Base-by-base conservation (phyloP, 2,113 vertebrate genomes). In the Zosterops borbonicus region DNA sequence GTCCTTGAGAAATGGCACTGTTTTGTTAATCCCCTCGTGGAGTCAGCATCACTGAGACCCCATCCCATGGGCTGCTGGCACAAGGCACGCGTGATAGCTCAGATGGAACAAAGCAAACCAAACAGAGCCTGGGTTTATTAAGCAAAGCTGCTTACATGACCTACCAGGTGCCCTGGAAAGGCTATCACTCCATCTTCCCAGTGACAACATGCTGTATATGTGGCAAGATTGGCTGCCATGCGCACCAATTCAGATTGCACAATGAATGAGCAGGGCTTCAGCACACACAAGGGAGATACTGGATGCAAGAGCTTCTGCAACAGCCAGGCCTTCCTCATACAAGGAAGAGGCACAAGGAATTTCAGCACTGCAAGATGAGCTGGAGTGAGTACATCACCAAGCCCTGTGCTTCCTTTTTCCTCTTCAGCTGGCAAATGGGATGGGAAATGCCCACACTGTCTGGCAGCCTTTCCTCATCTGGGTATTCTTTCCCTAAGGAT, bases 1-100 rank as follows among this genome's bases (percentile, higher is more conserved):
- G 22, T 42, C 46, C 33, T 25, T 4, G 2, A 24, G 53, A 73
- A 91, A 62, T 15, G 7, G 9, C 14, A 23, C 14, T 77, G 31
- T 24, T 60, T 79, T 79, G 10, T 41, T 56, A 68, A 21, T 27
- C 60, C 17, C 31, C 4, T 0, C 17, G 13, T 47, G 52, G n/a
- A 46, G 21, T 65, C 70, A 15, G 35, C 24, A 53, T 31, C 75
- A 31, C 31, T 63, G 55, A 39, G 41, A 24, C n/a, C 7, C 25
- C 29, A 29, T 29, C 21, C 37, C 50, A 11, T 2, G 27, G n/a
- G 25, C 24, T 65, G 29, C 41, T 79, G 56, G n/a, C n/a, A 70
- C 0, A 0, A 67, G 33, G 31, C n/a, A 37, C 2, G 1, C 3
- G 2, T 15, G 27, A 24, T 4, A 50, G 73, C 37, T 46, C 67